Percentiles rank a stretch among this genome's conserved stretches.
Conservation (phyloP, 2,888 invertebrate species). For the Esperia sulphurella region DNA sequence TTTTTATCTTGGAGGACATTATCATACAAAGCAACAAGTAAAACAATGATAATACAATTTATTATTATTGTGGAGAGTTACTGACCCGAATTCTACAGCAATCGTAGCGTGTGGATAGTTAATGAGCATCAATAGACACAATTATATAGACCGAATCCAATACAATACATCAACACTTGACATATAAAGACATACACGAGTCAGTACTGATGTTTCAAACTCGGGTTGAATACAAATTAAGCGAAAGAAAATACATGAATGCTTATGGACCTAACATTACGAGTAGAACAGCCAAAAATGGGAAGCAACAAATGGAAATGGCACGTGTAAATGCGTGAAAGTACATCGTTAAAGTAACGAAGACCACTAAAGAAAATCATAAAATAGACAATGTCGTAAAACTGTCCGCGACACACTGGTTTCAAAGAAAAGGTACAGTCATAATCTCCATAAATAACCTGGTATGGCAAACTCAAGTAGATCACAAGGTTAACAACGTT, state of each 20-base stretch:
- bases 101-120: conserved; percentile 13
- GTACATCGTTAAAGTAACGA: conserved; percentile 13
- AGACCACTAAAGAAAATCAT: conserved; percentile 12
- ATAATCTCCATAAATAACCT: conserved; percentile 9
- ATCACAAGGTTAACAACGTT: conserved; percentile 42
- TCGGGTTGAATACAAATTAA: conserved; percentile 46
- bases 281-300: conserved; percentile 22
- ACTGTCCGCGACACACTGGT: neutral
- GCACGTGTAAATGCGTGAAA: conserved; percentile 34
- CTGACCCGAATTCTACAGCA: conserved; percentile 4
- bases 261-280: conserved; percentile 29
- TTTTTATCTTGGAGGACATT: conserved; percentile 1
- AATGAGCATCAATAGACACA: conserved; percentile 46
- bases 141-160: conserved; percentile 45
- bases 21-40: conserved; percentile 6
- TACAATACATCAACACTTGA: conserved; percentile 40
- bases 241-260: conserved; percentile 37
- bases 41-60: conserved; percentile 8
- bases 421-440: neutral
- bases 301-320: conserved; percentile 34
- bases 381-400: neutral
- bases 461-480: conserved; percentile 18
- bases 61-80: neutral
- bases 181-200: conserved; percentile 31
- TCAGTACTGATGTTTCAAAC: conserved; percentile 26